These are phyloP conservation scores for Axinella damicornis DNA, from an alignment of 37 sponge, comb jelly and placozoan genomes.

Conservation along the genomic window DNA sequence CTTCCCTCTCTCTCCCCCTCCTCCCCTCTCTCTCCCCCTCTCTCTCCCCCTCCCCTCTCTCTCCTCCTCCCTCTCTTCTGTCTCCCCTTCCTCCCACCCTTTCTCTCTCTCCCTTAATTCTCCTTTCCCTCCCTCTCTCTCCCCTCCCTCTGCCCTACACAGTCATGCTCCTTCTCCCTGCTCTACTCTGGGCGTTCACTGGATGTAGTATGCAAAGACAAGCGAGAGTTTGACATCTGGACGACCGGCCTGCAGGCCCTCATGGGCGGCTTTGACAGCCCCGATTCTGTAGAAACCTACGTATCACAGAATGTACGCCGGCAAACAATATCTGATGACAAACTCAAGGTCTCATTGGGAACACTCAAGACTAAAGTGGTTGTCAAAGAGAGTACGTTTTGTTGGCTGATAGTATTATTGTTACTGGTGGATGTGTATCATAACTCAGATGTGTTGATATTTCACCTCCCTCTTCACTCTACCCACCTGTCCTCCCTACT, in stretches of 20 bases:
- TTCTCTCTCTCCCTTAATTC: no score
- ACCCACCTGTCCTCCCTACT: no score
- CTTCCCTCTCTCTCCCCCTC: conserved; percentile 2
- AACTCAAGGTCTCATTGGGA: conserved; percentile 52
- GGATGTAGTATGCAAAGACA: conserved; percentile 89
- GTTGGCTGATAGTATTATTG: no score
- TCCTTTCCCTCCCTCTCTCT: not conserved
- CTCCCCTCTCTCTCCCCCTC: not conserved
- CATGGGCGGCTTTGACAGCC: conserved; percentile 67
- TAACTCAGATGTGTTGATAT: no score
- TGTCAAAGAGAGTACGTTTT: conserved; percentile 63
- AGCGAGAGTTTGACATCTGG: conserved; percentile 85
- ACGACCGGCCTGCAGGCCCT: conserved; percentile 79
- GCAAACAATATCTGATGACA: conserved; percentile 19
- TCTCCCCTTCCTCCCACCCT: not conserved
- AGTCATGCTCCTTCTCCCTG: conserved; percentile 85
- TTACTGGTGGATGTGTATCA: no score
- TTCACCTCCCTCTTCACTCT: no score
- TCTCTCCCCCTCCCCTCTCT: conserved; percentile 7
- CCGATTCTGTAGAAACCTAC: conserved; percentile 49
- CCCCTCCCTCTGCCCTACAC: not conserved
- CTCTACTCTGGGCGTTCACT: conserved; percentile 78
- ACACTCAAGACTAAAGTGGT: conserved; percentile 56
- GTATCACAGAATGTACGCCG: not conserved
- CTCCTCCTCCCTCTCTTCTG: not conserved